Evolutionary conservation across 2,113 vertebrate species (phyloP).

Genomic region (zebrafish (Danio rerio)): DNA sequence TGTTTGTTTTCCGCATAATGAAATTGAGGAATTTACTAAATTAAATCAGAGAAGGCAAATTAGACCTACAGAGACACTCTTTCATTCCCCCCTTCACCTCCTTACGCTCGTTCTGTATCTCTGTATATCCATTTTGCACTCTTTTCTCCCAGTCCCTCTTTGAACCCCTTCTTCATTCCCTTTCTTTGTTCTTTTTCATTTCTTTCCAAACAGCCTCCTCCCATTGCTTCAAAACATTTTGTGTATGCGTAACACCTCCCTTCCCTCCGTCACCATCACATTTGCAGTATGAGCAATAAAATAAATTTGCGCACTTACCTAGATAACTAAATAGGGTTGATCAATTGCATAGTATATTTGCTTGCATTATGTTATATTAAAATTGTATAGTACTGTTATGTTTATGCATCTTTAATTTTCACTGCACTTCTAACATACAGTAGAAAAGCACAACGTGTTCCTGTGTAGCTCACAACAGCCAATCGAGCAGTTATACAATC

Average conservation of each 20-base stretch:
- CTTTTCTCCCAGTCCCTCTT: constrained; percentile 10
- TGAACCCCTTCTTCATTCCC: constrained; percentile 4
- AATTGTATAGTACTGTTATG: not conserved
- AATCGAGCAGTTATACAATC: no score
- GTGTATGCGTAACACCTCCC: not conserved
- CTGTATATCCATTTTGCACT: constrained; percentile 5
- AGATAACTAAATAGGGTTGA: not conserved
- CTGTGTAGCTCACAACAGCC: no score
- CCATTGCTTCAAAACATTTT: not conserved
- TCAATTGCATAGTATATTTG: not conserved
- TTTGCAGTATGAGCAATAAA: not conserved
- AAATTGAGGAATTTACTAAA: constrained; percentile 63
- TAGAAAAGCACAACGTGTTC: no score
- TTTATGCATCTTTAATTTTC: no score
- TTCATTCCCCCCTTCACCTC: not conserved
- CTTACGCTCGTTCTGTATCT: not conserved
- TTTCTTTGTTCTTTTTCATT: constrained; percentile 7
- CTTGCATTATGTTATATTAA: not conserved
- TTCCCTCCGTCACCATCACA: constrained; percentile 18
- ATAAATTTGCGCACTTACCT: not conserved
- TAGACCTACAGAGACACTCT: constrained; percentile 55
- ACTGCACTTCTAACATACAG: no score
- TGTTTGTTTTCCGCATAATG: constrained; percentile 59
- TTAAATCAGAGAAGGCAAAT: constrained; percentile 60
- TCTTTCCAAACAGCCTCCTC: constrained; percentile 18